Conservation (phyloP, 2,888 invertebrate species). For the Drosophila dives region DNA sequence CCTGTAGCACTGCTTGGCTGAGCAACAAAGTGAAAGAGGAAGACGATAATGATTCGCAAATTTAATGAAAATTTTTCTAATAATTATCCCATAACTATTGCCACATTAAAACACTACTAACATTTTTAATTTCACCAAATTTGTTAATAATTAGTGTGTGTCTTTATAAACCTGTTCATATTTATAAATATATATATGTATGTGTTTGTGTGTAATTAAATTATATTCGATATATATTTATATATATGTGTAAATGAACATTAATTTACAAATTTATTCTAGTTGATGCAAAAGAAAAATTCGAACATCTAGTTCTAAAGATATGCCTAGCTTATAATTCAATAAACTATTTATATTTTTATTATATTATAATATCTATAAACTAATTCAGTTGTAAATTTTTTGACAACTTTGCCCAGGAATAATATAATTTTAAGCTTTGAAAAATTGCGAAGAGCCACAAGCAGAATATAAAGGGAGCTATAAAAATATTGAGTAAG, state of each 20-base stretch:
- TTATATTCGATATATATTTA: not conserved
- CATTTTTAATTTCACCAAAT: constrained; percentile 64
- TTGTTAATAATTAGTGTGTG: constrained; percentile 35
- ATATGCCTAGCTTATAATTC: not conserved
- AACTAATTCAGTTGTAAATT: not conserved
- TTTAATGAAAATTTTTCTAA: constrained; percentile 69
- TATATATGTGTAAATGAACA: not conserved
- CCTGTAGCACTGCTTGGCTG: constrained; percentile 24
- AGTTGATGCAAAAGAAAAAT: not conserved
- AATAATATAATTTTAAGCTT: not conserved
- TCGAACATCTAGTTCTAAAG: not conserved
- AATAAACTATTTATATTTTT: not conserved
- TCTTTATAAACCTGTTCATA: not conserved
- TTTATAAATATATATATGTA: not conserved
- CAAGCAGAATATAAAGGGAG: not conserved
- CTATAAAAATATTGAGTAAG: not conserved
- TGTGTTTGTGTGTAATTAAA: not conserved
- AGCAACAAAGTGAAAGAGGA: constrained; percentile 48
- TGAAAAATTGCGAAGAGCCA: not conserved
- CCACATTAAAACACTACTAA: constrained; percentile 50
- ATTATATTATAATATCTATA: no score
- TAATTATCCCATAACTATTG: constrained; percentile 65
- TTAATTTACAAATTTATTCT: not conserved
- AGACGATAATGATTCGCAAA: constrained; percentile 74
- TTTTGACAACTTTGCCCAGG: not conserved